These are phyloP conservation scores for Plectrocnemia conspersa DNA, from an alignment of 1,140 invertebrate genomes.

Conservation along the genomic window DNA sequence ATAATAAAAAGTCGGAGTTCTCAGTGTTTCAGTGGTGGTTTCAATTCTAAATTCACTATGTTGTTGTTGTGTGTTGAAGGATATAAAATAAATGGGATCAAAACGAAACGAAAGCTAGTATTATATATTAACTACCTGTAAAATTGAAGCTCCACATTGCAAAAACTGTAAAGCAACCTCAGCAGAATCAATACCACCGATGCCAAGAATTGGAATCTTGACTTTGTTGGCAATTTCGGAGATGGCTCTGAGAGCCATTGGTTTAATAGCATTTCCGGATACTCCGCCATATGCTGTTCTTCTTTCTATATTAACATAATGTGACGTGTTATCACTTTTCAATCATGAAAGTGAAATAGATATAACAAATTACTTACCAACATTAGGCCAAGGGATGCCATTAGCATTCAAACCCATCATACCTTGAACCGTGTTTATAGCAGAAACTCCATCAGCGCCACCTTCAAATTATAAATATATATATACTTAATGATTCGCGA, in stretches of 20 bases:
- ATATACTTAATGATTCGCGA: too few species aligned
- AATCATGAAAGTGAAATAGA: not conserved
- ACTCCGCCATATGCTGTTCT: constrained; percentile 94
- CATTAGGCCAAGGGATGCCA: constrained; percentile 83
- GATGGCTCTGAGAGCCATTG: constrained; percentile 85
- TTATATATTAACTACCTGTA: constrained; percentile 68
- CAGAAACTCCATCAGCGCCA: constrained; percentile 89
- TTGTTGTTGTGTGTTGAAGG: not conserved
- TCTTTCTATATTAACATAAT: constrained; percentile 58
- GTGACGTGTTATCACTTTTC: too few species aligned
- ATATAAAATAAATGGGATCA: not conserved
- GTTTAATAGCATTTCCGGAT: constrained; percentile 92
- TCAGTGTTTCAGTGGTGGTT: not conserved
- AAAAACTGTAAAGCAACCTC: constrained; percentile 91
- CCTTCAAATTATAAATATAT: too few species aligned
- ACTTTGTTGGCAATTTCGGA: constrained; percentile 78
- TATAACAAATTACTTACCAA: constrained; percentile 57
- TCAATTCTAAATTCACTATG: too few species aligned
- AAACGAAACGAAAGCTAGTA: not conserved
- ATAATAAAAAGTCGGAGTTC: too few species aligned
- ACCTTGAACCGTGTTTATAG: constrained; percentile 94
- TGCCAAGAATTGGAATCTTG: constrained; percentile 87
- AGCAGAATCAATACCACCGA: constrained; percentile 94
- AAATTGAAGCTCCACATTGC: constrained; percentile 80
- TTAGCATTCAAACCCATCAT: constrained; percentile 83